Evolutionary conservation across 2,113 vertebrate genomes (phyloP), one percentile per base, ranked within the genome.

Genomic region (Lagenorhynchus albirostris): DNA sequence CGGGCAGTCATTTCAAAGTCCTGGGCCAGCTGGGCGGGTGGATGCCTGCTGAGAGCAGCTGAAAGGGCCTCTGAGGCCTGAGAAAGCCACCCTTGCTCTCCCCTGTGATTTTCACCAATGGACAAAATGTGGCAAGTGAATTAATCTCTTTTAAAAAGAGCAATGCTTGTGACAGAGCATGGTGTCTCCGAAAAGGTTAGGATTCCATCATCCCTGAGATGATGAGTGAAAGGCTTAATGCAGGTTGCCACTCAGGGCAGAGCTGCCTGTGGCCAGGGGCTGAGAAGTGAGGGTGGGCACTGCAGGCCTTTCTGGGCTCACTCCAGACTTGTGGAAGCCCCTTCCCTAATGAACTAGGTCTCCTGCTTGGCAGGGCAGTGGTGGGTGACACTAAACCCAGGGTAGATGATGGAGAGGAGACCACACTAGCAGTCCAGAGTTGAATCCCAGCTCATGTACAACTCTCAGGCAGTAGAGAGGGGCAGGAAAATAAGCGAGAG

Each of bases 121-220:
- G 95, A 97, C 97, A 95, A 97, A 98, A 97, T 87, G 58, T n/a
- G 11, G 96, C 96, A 94, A 98, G 97, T 98, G 96, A 98, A 98
- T 98, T 97, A 97, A 98, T 98, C 97, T 98, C 97, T 97, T 97
- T 98, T 98, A 97, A 98, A 98, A 98, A 98, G 98, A 98, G 97
- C 97, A 97, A 98, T 97, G 97, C 95, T 95, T 97, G 89, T 97
- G 96, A 98, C 98, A 98, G 96, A 98, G 95, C 95, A 92, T 25
- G 26, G 97, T 98, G 94, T 97, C 92, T 98, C 96, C 0, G 94
- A 92, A 98, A 98, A 98, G 97, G 97, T 98, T 98, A 98, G 95
- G 96, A 98, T 98, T 98, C 98, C 96, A 98, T 98, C 98, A 98
- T 98, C 93, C 96, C 96, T 44, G 95, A 88, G 96, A 97, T 98